Base-by-base conservation (phyloP, 2,113 vertebrate species). In the Zosterops pallidus region DNA sequence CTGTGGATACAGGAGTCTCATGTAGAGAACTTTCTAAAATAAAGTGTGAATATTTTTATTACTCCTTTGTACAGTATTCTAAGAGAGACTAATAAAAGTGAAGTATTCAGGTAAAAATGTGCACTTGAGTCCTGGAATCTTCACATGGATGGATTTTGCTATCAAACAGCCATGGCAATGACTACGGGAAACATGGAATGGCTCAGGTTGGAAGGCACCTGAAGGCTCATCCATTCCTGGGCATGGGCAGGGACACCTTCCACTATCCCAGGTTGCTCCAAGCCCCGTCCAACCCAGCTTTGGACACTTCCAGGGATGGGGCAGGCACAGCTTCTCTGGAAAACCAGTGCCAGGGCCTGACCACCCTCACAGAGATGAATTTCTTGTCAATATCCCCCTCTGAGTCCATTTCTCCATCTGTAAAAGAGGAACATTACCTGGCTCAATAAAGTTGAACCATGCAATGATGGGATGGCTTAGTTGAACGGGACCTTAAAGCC, bases 11-110 rank as follows among this genome's bases (percentile, higher is more conserved):
- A 87, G 81, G 60, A 95, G 86, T 96, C 97, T 97, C 97, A 83
- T 67, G 83, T 97, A 93, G 92, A 96, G 90, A 97, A 97, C 97
- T 98, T 98, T 98, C 96, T 98, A 98, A 98, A 96, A 96, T 92
- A 94, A 98, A 97, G 97, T 97, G 97, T 98, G 98, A 98, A 98
- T 98, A 98, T 98, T 98, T 98, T 98, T 98, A 98, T 97, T 96
- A 97, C 93, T 97, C 97, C 98, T 98, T 98, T 98, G 98, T 98
- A 98, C 97, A 98, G 97, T 95, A 96, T 97, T 98, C 97, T 94
- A 91, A 97, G 95, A 98, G 92, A 93, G 35, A 86, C 97, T 97
- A 98, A 98, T 98, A 98, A 98, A 82, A 98, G 87, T 81, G 46
- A 95, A 84, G 29, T 91, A 94, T 97, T 97, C 95, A 82, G 86